These are phyloP conservation scores for Gallinago media DNA, from an alignment of 2,113 vertebrate species.

Conservation along the genomic window DNA sequence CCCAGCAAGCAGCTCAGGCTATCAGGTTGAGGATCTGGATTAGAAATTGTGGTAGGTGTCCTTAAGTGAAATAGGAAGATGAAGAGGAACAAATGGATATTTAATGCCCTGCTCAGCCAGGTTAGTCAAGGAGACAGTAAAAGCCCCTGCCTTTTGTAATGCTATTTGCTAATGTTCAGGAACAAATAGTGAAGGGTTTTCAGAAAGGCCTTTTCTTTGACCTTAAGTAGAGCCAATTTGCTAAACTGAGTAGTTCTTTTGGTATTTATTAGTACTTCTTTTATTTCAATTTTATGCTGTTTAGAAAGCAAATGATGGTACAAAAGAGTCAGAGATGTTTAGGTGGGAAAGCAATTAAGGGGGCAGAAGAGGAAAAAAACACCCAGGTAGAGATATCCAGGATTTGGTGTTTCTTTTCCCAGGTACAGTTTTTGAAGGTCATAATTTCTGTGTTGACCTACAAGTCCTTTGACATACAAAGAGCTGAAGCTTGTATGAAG, in stretches of 20 bases:
- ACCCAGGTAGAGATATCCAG: background rate
- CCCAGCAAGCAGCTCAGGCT: background rate
- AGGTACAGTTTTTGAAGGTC: background rate
- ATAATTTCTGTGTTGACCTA: background rate
- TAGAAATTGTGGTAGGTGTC: background rate
- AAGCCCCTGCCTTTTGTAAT: background rate
- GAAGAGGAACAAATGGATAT: background rate
- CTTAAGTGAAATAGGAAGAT: background rate
- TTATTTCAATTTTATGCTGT: background rate
- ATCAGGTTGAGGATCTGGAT: background rate
- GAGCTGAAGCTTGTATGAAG: background rate
- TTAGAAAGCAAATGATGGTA: background rate
- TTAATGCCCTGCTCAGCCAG: background rate
- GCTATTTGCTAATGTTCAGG: background rate
- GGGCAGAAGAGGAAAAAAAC: background rate
- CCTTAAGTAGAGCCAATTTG: constrained; percentile 5
- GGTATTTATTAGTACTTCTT: background rate
- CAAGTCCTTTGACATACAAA: background rate
- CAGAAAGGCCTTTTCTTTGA: constrained; percentile 3
- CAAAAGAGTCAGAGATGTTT: background rate
- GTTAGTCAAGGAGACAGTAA: background rate
- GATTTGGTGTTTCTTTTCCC: background rate
- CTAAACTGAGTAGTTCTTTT: background rate
- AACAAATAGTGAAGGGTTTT: background rate
- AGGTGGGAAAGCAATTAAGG: background rate